These are phyloP conservation scores for Tragelaphus oryx DNA, from an alignment of 2,797 vertebrate genomes.

Conservation along the genomic window DNA sequence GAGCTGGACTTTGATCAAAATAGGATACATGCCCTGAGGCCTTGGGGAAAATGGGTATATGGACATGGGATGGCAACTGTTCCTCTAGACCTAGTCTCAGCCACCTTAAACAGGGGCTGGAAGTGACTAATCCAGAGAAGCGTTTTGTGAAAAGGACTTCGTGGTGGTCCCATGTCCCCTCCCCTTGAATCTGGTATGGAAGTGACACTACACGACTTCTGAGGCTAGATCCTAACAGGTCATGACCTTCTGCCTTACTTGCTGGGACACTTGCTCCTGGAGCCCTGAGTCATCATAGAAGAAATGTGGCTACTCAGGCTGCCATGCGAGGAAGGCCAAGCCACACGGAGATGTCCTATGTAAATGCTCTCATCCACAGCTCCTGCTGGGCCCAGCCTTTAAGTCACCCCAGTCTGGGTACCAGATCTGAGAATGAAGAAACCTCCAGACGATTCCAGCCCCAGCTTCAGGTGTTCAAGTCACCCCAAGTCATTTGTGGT, in stretches of 20 bases:
- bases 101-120: background rate
- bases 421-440: background rate
- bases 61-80: background rate
- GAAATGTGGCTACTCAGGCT: background rate
- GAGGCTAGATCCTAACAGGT: background rate
- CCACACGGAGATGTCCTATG: rapidly evolving
- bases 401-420: background rate
- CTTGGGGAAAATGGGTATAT: background rate
- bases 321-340: background rate
- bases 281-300: background rate
- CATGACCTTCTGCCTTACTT: background rate
- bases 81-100: background rate
- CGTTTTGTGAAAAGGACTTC: background rate
- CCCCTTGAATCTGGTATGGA: background rate
- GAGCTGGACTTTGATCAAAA: background rate
- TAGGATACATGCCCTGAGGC: background rate
- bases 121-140: background rate
- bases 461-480: background rate
- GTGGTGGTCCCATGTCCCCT: background rate
- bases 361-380: background rate
- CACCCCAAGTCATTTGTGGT: background rate
- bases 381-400: no score
- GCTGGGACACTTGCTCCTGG: background rate
- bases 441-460: background rate
- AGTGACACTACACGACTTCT: background rate